Percentiles rank a stretch among this genome's conserved stretches.
Evolutionary conservation across 64 coral and sea anemone species (phyloP).

Genomic region (Acropora yongei): DNA sequence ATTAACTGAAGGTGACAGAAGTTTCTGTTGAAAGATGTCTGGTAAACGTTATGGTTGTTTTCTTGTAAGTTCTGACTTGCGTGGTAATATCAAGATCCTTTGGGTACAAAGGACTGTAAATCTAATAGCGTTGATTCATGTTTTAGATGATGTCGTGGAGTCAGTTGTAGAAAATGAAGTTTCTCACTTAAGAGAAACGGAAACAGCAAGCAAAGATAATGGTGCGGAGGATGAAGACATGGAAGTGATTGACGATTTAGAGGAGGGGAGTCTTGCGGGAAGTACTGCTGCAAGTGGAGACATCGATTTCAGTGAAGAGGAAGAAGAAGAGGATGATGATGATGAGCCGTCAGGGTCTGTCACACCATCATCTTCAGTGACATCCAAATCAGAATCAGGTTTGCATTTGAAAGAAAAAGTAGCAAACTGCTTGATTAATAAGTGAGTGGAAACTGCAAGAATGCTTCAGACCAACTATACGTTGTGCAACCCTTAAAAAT

Average conservation of each 20-base stretch:
- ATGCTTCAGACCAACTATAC: neutral
- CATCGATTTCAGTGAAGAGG: slow-evolving; percentile 9
- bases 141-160: neutral
- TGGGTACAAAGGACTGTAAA: too few species aligned
- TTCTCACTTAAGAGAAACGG: slow-evolving; percentile 7
- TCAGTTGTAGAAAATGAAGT: neutral
- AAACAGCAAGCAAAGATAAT: neutral
- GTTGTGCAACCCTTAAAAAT: too few species aligned
- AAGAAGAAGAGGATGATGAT: neutral
- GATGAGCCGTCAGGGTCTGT: slow-evolving; percentile 57
- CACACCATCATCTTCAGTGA: slow-evolving; percentile 61
- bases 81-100: too few species aligned
- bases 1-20: too few species aligned
- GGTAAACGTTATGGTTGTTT: too few species aligned
- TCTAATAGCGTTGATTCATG: neutral
- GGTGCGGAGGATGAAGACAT: slow-evolving; percentile 71
- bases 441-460: neutral
- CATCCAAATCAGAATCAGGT: slow-evolving; percentile 83
- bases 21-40: too few species aligned
- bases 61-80: too few species aligned
- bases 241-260: slow-evolving; percentile 92
- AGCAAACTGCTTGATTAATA: neutral
- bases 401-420: neutral
- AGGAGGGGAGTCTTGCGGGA: slow-evolving; percentile 41
- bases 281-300: slow-evolving; percentile 51